Percentiles rank a stretch among this genome's conserved stretches.
Evolutionary conservation across 2,797 vertebrate species (phyloP).

Genomic region (Danio jaintianensis): DNA sequence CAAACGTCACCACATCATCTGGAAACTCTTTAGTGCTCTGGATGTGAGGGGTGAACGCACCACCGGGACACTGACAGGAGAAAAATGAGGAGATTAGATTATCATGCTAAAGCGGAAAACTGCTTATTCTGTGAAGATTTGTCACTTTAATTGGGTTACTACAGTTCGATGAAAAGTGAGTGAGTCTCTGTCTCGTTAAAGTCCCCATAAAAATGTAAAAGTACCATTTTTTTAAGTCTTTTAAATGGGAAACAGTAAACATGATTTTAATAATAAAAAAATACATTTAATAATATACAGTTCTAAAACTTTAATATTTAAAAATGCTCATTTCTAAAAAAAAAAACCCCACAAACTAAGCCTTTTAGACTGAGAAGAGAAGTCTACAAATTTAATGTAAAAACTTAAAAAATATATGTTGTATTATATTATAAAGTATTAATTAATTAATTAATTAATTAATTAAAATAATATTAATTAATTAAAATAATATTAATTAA

Average conservation of each 20-base stretch:
- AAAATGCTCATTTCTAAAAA: background rate
- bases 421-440: no score
- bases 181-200: background rate
- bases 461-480: no score
- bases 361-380: background rate
- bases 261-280: no score
- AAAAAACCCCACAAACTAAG: no score
- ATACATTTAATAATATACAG: no score
- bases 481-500: no score
- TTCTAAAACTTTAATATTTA: no score
- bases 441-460: no score
- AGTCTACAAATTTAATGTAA: background rate
- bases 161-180: background rate
- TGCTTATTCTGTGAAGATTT: background rate
- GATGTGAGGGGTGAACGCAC: constrained; percentile 94
- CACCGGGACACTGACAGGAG: constrained; percentile 88
- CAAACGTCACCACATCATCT: constrained; percentile 96
- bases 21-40: constrained; percentile 95
- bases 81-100: background rate
- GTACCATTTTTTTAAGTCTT: background rate
- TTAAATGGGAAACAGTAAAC: background rate
- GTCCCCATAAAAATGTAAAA: background rate
- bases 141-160: background rate
- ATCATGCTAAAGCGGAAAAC: constrained; percentile 9
- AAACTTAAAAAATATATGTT: background rate